Percentiles rank a stretch among this genome's conserved stretches.
These are phyloP conservation scores for Heloderma charlesbogerti DNA, from an alignment of 2,113 vertebrate genomes.

Conservation along the genomic window DNA sequence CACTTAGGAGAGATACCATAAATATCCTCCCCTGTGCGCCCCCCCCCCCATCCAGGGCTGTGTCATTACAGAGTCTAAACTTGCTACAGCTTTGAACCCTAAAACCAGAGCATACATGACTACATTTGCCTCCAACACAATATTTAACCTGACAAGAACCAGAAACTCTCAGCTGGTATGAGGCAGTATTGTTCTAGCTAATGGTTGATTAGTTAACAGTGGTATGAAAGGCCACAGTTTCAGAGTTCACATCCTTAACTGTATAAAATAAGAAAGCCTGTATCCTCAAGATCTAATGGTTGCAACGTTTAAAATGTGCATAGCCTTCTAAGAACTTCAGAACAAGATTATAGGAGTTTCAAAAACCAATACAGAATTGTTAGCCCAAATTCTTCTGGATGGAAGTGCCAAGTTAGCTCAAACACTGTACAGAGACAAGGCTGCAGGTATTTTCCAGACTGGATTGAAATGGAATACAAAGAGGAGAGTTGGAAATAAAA, in stretches of 20 bases:
- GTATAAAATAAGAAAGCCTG: not conserved
- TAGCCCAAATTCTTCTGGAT: constrained; percentile 8
- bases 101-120: not conserved
- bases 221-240: not conserved
- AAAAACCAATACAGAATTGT: not conserved
- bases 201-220: not conserved
- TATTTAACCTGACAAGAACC: not conserved
- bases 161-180: not conserved
- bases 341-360: not conserved
- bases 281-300: not conserved
- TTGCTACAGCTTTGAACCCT: not conserved
- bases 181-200: not conserved
- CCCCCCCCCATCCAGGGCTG: not conserved
- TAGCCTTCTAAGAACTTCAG: not conserved
- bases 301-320: too few relatives aligned
- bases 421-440: not conserved
- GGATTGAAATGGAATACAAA: constrained; percentile 16
- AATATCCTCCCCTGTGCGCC: not conserved
- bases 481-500: constrained; percentile 43
- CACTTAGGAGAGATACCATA: not conserved
- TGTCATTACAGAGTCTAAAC: not conserved
- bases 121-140: not conserved
- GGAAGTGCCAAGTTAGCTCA: not conserved
- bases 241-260: not conserved
- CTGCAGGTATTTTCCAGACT: not conserved